Evolutionary conservation across 2,797 vertebrate genomes (phyloP), one percentile per base, ranked within the genome.

Genomic region (Platalea minor): DNA sequence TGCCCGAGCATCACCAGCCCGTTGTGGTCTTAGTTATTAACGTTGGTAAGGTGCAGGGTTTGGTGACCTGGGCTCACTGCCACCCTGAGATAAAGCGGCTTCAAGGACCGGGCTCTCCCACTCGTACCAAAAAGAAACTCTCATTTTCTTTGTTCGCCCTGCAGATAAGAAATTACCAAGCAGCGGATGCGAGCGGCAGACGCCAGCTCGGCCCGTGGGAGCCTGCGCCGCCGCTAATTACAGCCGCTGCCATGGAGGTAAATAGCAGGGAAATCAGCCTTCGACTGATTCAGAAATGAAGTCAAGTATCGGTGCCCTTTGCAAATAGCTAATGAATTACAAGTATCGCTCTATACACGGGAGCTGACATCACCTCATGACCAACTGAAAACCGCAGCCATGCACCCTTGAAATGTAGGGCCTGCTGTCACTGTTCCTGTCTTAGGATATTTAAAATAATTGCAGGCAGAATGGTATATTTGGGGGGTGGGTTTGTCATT

Each of bases 21-120:
- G 1, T 1, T 4, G 5, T 7, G 46, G 2, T 2, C 23, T 28
- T 25, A 1, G 51, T 4, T 57, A 4, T 10, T 28, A 0, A 2
- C 2, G 16, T 0, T 0, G 46, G n/a, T 17, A 7, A 28, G 73
- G 24, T 2, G 28, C 9, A 4, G 16, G 43, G 33, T 17, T 15
- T 13, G 82, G 59, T 21, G 18, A 26, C 41, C 37, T 1, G 53
- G 7, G 19, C 35, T 57, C 1, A 6, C 26, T 48, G 53, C 51
- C 24, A 6, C 5, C 10, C 1, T 3, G 45, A 50, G 35, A 1
- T 5, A 3, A 41, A 5, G 43, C 0, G 5, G 64, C 70, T 79
- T 50, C 7, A 17, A 33, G 89, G 48, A 37, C 4, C 0, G 0
- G 53, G 50, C 11, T 37, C 68, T 61, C 83, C 53, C 29, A 4